Evolutionary conservation across 2,888 invertebrate species (phyloP), one percentile per base, ranked within the genome.

Genomic region (Liopterus haemorrhoidalis): DNA sequence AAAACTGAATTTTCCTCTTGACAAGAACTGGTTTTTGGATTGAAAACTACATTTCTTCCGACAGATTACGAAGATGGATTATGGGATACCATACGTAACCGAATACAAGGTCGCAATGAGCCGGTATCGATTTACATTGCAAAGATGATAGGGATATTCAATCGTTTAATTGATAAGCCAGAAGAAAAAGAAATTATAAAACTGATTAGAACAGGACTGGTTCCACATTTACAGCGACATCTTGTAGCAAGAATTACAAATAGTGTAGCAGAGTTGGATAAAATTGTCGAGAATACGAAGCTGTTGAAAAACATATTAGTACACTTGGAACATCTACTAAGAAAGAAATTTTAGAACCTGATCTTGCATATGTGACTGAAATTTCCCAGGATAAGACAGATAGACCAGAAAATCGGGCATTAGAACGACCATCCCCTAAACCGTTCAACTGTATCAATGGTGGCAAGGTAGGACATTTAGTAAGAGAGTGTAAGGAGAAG

Each of bases 91-190:
- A 51, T 51, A 38, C 18, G 41, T 2, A 8, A 14, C 28, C 35
- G 54, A 3, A 46, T 18, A 2, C 55, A 55, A 28, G 50, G 53
- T 12, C n/a, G 8, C 1, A 43, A 51, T 16, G 53, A 55, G 33
- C 21, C 19, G 12, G 42, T 49, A 11, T 20, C 28, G 9, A 21
- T 53, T 8, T 55, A 41, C 35, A 45, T 54, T 3, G 49, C 54
- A n/a, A 39, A 27, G 14, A 48, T 53, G 48, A 27, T 41, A n/a
- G 49, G 46, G 22, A 28, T 52, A 9, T 52, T 54, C 18, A 39
- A 20, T 22, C 16, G 50, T 8, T 31, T 50, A 14, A 19, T 12
- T 11, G 12, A 11, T n/a, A 19, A 6, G 27, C 46, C 48, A 11
- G 14, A 33, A 4, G 52, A 54, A 36, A 24, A 6, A 8, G 39